Conservation (phyloP, 2,113 vertebrate species). For the Spheniscus mendiculus region DNA sequence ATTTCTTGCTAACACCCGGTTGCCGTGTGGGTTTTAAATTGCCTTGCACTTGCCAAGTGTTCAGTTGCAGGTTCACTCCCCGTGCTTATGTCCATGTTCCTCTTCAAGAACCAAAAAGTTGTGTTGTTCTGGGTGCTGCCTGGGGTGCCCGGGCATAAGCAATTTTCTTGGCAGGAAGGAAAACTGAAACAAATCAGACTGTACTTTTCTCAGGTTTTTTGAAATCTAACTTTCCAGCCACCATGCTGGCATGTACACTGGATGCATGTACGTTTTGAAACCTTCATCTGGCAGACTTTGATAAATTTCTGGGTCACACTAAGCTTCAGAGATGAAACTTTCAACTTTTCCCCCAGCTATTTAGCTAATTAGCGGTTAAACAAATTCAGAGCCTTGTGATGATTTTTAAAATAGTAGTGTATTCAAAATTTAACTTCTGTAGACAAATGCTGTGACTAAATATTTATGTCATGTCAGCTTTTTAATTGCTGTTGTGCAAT, state of each 20-base stretch:
- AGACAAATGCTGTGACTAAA: neutral
- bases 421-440: neutral
- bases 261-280: neutral
- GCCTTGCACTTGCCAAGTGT: neutral
- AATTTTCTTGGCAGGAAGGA: neutral
- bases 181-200: neutral
- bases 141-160: neutral
- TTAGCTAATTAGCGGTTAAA: neutral
- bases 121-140: neutral
- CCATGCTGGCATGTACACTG: rapidly evolving
- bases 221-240: neutral
- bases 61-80: neutral
- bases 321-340: neutral
- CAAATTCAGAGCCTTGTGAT: neutral
- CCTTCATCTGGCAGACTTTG: neutral
- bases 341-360: neutral
- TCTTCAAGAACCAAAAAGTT: neutral
- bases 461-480: constrained; percentile 26
- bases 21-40: neutral
- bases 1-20: neutral
- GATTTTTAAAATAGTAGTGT: neutral
- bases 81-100: neutral
- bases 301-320: neutral
- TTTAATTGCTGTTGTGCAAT: constrained; percentile 23
- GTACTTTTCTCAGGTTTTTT: neutral